Evolutionary conservation across 2,888 invertebrate species (phyloP).

Genomic region (Cheilosia vernalis): DNA sequence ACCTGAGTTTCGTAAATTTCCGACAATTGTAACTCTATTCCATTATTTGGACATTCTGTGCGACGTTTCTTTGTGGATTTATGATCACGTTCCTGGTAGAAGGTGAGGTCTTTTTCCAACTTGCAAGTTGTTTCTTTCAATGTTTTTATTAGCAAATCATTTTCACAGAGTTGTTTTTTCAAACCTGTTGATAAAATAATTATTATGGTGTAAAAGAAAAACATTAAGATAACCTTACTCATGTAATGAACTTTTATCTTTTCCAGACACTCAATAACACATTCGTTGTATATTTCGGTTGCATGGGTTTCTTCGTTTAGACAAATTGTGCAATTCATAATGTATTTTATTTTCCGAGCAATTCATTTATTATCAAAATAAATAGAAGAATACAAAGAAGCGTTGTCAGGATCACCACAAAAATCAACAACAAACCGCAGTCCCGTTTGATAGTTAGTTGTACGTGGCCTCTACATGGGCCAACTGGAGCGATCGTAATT

Average conservation of each 20-base stretch:
- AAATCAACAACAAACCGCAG: too few relatives aligned
- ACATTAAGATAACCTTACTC: slow-evolving; percentile 76
- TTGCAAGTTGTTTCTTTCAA: slow-evolving; percentile 73
- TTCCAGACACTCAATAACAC: slow-evolving; percentile 71
- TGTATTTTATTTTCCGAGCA: background rate
- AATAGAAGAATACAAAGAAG: background rate
- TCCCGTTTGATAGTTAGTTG: too few relatives aligned
- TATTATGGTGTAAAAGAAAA: background rate
- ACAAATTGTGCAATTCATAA: slow-evolving; percentile 19
- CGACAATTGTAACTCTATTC: slow-evolving; percentile 8
- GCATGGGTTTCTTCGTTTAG: background rate
- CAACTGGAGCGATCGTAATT: too few relatives aligned
- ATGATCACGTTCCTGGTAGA: slow-evolving; percentile 19
- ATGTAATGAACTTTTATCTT: slow-evolving; percentile 79
- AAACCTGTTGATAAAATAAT: slow-evolving; percentile 56
- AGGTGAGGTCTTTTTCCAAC: slow-evolving; percentile 72
- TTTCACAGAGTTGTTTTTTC: slow-evolving; percentile 64
- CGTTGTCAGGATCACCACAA: too few relatives aligned
- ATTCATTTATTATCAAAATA: background rate
- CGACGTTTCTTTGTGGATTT: slow-evolving; percentile 16
- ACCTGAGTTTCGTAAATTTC: slow-evolving; percentile 27
- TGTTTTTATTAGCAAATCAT: slow-evolving; percentile 64
- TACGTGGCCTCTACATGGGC: too few relatives aligned
- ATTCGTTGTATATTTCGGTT: slow-evolving; percentile 53
- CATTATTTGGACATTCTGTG: background rate